Conservation (phyloP, 2,113 vertebrate species). For the Pseudopodoces humilis region DNA sequence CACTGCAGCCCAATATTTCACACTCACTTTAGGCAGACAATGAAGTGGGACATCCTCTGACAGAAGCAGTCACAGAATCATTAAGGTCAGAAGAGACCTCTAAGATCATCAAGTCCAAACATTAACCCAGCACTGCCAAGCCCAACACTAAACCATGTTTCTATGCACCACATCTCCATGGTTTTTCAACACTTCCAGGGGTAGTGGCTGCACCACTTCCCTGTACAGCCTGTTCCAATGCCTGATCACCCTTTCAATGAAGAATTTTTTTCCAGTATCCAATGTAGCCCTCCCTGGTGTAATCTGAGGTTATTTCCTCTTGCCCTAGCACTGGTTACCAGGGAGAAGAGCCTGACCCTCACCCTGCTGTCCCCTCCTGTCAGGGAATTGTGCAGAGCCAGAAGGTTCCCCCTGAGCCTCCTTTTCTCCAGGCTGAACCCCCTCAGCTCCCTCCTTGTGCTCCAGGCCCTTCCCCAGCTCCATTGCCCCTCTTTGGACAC, state of each 20-base stretch:
- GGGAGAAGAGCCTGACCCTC: neutral
- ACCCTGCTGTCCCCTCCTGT: neutral
- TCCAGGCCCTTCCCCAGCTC: neutral
- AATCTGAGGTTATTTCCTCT: neutral
- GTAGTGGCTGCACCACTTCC: neutral
- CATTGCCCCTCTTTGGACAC: neutral
- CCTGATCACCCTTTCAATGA: neutral
- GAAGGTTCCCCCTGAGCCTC: neutral
- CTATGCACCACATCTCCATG: neutral
- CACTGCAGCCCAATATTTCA: neutral
- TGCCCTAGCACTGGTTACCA: neutral
- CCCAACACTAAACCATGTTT: neutral
- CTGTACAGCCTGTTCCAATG: neutral
- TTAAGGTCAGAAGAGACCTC: neutral
- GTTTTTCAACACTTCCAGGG: neutral
- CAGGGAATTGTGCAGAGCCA: neutral
- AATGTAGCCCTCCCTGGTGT: neutral
- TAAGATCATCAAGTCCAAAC: neutral
- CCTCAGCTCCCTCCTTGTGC: neutral
- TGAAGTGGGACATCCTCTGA: neutral
- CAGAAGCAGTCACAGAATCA: neutral
- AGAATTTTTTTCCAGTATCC: neutral
- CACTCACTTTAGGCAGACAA: neutral
- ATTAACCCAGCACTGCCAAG: neutral
- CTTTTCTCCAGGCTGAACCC: neutral